Evolutionary conservation across 2,113 vertebrate species (phyloP).

Genomic region (Coptodon rendalli): DNA sequence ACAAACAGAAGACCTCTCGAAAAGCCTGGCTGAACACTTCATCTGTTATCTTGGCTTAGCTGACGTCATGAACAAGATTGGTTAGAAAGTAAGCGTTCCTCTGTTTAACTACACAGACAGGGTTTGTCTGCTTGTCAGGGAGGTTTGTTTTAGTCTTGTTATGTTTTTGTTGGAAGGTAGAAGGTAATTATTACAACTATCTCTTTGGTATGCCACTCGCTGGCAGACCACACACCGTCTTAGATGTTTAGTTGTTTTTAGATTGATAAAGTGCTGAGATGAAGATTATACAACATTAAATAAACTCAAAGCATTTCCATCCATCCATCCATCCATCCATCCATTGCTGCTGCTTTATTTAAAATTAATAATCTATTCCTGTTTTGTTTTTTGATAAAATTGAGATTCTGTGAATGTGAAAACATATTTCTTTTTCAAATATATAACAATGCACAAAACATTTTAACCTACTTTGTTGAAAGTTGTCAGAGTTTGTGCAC

Average conservation of each 20-base stretch:
- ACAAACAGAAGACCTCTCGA: background rate
- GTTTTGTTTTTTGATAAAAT: background rate
- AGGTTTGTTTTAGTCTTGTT: background rate
- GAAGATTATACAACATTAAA: background rate
- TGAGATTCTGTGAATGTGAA: background rate
- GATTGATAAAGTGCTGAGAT: background rate
- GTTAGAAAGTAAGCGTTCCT: background rate
- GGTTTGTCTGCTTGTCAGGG: background rate
- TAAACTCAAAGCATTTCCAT: background rate
- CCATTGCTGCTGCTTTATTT: background rate
- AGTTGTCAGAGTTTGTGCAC: background rate
- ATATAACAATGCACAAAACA: background rate
- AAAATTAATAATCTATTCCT: accelerated
- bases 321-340: background rate
- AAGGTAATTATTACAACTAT: background rate
- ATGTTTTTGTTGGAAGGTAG: background rate
- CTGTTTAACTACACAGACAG: background rate
- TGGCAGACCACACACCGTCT: background rate
- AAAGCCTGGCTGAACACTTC: background rate
- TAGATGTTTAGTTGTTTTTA: background rate
- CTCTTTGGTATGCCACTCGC: background rate
- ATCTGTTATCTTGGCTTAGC: background rate
- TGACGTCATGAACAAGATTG: background rate
- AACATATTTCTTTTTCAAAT: background rate
- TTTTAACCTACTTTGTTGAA: background rate